Evolutionary conservation across 2,888 invertebrate species (phyloP).

Genomic region (Calliopum simillimum): DNA sequence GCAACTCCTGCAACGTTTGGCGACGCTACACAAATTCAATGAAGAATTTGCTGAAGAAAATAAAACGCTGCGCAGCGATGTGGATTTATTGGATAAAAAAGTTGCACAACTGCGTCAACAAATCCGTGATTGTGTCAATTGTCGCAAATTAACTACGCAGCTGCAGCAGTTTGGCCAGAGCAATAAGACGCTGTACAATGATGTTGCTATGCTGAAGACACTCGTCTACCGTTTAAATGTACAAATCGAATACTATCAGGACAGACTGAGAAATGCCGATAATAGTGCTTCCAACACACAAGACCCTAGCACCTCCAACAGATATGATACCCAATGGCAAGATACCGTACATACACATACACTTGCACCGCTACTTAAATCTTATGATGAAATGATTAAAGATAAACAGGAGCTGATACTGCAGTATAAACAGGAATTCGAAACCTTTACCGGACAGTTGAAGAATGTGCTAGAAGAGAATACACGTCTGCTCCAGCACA

Average conservation of each 20-base stretch:
- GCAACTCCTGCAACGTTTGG: constrained; percentile 74
- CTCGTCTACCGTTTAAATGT: constrained; percentile 82
- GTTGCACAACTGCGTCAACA: constrained; percentile 68
- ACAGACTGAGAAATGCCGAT: constrained; percentile 69
- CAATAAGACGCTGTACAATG: constrained; percentile 73
- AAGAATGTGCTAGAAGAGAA: constrained; percentile 80
- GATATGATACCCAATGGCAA: constrained; percentile 46
- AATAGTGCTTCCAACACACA: constrained; percentile 26
- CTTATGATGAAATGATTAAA: constrained; percentile 81
- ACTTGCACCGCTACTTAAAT: constrained; percentile 77
- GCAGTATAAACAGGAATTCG: constrained; percentile 78
- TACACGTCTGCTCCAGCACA: constrained; percentile 71
- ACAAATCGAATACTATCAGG: constrained; percentile 82
- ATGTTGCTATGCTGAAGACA: constrained; percentile 80
- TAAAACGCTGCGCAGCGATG: constrained; percentile 70
- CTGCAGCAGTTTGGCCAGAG: constrained; percentile 61
- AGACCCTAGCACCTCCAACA: neutral
- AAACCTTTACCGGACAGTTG: constrained; percentile 77
- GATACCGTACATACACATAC: constrained; percentile 58
- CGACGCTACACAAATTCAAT: constrained; percentile 72
- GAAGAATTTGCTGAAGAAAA: constrained; percentile 75
- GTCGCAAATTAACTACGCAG: constrained; percentile 57
- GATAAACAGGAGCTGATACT: constrained; percentile 81
- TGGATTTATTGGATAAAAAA: constrained; percentile 70
- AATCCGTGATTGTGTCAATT: constrained; percentile 62